phyloP scores from a whole-genome alignment of 2,113 vertebrate species.

The Dascyllus trimaculatus region DNA sequence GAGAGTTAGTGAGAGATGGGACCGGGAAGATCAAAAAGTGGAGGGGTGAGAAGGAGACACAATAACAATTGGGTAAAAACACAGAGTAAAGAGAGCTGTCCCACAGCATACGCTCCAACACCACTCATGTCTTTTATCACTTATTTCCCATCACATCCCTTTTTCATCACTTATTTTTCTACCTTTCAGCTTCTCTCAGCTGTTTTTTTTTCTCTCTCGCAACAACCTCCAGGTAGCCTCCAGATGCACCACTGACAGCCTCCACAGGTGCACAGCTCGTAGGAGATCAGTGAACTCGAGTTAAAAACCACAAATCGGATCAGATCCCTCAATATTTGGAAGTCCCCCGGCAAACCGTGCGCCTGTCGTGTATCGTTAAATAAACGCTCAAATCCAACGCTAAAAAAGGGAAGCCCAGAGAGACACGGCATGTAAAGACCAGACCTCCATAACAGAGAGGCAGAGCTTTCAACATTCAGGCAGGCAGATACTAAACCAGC shows the following conservation, averaged over 20 bases:
- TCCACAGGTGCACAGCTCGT: constrained; percentile 51
- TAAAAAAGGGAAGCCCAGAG: neutral
- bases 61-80: constrained; percentile 32
- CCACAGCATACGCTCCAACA: neutral
- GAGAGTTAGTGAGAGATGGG: constrained; percentile 33
- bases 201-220: neutral
- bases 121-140: constrained; percentile 9
- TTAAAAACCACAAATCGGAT: constrained; percentile 17
- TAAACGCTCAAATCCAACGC: neutral
- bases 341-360: neutral
- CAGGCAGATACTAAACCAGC: constrained; percentile 56
- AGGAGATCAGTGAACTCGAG: neutral
- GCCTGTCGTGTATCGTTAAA: constrained; percentile 19
- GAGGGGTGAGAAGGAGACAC: constrained; percentile 47
- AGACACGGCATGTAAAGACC: constrained; percentile 39
- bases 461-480: constrained; percentile 42
- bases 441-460: constrained; percentile 49
- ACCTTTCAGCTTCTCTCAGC: neutral
- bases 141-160: constrained; percentile 20
- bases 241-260: constrained; percentile 3
- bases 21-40: constrained; percentile 52
- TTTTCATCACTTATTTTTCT: neutral
- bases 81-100: constrained; percentile 6
- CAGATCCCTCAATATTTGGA: constrained; percentile 18
- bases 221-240: constrained; percentile 1